Evolutionary conservation across 2,797 vertebrate genomes (phyloP).

Genomic region (Chiloscyllium punctatum): DNA sequence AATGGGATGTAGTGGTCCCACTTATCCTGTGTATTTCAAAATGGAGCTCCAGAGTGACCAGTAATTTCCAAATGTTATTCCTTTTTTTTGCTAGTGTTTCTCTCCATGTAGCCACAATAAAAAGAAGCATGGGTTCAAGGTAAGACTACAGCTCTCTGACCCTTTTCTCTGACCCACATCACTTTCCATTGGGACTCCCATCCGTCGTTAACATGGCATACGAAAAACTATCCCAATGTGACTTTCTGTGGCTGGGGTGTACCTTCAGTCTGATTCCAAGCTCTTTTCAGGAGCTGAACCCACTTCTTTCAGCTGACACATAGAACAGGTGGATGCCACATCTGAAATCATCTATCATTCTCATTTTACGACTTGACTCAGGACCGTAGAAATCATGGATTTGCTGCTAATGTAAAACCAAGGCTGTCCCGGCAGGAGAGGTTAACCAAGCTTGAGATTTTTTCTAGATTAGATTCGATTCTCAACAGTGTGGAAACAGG

Average conservation of each 20-base stretch:
- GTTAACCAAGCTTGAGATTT: neutral
- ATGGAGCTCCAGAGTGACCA: too few relatives aligned
- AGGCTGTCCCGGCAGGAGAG: neutral
- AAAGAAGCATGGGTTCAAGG: neutral
- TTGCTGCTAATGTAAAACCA: neutral
- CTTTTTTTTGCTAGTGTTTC: neutral
- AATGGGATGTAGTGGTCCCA: too few relatives aligned
- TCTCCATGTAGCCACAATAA: neutral
- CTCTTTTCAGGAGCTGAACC: neutral
- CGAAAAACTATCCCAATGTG: too few relatives aligned
- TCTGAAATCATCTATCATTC: neutral
- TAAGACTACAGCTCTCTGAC: neutral
- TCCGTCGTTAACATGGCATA: neutral
- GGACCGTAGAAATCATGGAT: neutral
- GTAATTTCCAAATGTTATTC: too few relatives aligned
- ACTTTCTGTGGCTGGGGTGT: neutral
- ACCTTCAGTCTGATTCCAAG: neutral
- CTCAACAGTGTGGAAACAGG: too few relatives aligned
- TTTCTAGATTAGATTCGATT: neutral
- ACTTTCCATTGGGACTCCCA: neutral
- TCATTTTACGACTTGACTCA: neutral
- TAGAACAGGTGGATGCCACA: neutral
- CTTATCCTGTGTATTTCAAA: too few relatives aligned
- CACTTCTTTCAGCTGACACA: neutral
- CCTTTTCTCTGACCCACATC: neutral